A percentile compares a stretch with the other conserved stretches of the same genome.
Conservation (phyloP, 2,113 vertebrate species). For the Eira barbara region DNA sequence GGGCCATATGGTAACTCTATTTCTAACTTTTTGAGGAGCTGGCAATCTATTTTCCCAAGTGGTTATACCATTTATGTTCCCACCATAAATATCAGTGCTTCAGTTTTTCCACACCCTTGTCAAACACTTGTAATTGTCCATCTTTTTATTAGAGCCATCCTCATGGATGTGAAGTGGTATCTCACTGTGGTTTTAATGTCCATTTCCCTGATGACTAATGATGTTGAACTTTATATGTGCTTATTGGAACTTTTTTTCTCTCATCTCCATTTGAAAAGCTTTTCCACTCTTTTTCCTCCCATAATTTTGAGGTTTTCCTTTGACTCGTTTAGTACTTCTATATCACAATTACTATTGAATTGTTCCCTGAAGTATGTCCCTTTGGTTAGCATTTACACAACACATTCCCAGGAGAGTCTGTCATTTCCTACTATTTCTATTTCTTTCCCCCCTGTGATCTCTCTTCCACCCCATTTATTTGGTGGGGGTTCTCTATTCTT, state of each 20-base stretch:
- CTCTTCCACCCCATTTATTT: constrained; percentile 15
- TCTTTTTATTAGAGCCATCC: neutral
- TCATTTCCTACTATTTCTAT: neutral
- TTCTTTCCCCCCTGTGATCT: neutral
- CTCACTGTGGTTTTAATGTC: neutral
- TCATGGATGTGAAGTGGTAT: neutral
- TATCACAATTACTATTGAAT: neutral
- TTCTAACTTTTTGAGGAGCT: neutral
- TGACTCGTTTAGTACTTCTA: neutral
- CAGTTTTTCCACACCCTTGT: neutral
- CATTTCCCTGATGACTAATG: neutral
- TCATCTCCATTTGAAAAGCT: neutral
- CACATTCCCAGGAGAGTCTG: neutral
- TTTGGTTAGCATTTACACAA: neutral
- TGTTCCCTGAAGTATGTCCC: neutral
- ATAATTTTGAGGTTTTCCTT: neutral
- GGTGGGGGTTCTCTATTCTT: neutral
- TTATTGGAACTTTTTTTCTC: neutral
- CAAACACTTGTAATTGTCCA: neutral
- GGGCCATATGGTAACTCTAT: neutral
- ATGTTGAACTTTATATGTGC: neutral
- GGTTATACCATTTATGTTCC: neutral
- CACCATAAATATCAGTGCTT: neutral
- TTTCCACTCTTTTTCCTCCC: neutral
- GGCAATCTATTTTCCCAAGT: neutral